Evolutionary conservation across 2,797 vertebrate species (phyloP).

Genomic region (Sebastolobus alascanus): DNA sequence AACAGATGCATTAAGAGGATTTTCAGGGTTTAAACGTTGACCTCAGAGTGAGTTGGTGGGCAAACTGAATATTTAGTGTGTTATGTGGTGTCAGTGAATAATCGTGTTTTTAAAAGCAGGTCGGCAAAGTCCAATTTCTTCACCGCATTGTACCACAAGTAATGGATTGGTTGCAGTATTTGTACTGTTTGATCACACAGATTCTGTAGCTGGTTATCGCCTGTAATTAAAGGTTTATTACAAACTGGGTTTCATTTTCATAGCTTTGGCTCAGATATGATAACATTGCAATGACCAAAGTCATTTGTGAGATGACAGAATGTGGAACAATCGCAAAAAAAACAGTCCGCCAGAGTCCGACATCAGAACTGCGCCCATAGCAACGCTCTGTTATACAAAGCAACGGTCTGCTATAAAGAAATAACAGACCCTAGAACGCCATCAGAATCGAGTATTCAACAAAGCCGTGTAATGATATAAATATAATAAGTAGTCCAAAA

Average conservation of each 20-base stretch:
- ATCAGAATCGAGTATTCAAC: too few relatives aligned
- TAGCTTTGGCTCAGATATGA: not conserved
- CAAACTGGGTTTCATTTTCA: not conserved
- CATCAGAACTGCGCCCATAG: too few relatives aligned
- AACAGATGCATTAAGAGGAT: constrained; percentile 39
- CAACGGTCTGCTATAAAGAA: too few relatives aligned
- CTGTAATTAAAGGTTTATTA: not conserved
- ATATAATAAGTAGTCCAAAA: too few relatives aligned
- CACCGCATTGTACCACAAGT: not conserved
- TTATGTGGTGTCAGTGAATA: not conserved
- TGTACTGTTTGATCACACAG: not conserved
- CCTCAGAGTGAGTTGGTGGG: not conserved
- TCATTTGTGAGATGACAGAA: not conserved
- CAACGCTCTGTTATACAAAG: too few relatives aligned
- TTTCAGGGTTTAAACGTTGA: constrained; percentile 40
- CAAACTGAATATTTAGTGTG: not conserved
- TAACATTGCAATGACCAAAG: not conserved
- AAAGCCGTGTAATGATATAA: too few relatives aligned
- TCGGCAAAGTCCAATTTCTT: not conserved
- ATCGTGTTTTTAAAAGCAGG: constrained; percentile 14
- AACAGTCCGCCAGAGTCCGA: too few relatives aligned
- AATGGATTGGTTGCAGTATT: not conserved
- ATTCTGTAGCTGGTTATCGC: not conserved
- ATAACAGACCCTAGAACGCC: too few relatives aligned
- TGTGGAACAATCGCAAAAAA: not conserved